Evolutionary conservation across 2,113 vertebrate species (phyloP).

Genomic region (Micromys minutus): DNA sequence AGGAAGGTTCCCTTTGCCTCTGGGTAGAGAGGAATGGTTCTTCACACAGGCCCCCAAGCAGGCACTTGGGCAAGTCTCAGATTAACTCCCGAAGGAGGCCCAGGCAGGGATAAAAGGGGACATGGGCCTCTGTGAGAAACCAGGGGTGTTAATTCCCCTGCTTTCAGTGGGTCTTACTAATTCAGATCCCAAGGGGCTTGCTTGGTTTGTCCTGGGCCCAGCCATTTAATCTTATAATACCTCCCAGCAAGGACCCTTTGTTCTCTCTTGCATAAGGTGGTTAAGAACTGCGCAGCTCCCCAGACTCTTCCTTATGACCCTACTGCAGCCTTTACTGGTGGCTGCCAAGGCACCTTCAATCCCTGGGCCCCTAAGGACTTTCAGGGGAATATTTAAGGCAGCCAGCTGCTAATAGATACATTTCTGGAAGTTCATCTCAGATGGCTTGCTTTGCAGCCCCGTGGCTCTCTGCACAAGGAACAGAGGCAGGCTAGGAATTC

Average conservation of each 20-base stretch:
- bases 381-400: neutral
- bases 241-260: slow-evolving; percentile 76
- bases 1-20: slow-evolving; percentile 47
- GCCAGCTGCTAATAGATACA: neutral
- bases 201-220: slow-evolving; percentile 65
- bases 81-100: slow-evolving; percentile 65
- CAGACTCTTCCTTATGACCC: neutral
- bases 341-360: neutral
- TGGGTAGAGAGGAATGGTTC: slow-evolving; percentile 26
- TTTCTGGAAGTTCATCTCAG: neutral
- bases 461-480: neutral
- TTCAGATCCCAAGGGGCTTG: slow-evolving; percentile 75
- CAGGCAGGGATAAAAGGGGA: slow-evolving; percentile 15
- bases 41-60: slow-evolving; percentile 51
- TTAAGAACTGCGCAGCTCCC: neutral
- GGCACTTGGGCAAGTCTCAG: slow-evolving; percentile 62
- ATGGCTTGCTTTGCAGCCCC: neutral
- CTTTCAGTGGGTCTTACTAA: slow-evolving; percentile 72
- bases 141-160: slow-evolving; percentile 62
- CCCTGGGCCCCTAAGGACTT: neutral
- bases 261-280: slow-evolving; percentile 72
- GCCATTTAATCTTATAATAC: slow-evolving; percentile 77
- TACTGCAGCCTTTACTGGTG: neutral
- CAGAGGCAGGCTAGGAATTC: neutral
- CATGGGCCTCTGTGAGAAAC: slow-evolving; percentile 17